Base-by-base conservation (phyloP, 2,888 invertebrate genomes). In the Epirrita christyi region DNA sequence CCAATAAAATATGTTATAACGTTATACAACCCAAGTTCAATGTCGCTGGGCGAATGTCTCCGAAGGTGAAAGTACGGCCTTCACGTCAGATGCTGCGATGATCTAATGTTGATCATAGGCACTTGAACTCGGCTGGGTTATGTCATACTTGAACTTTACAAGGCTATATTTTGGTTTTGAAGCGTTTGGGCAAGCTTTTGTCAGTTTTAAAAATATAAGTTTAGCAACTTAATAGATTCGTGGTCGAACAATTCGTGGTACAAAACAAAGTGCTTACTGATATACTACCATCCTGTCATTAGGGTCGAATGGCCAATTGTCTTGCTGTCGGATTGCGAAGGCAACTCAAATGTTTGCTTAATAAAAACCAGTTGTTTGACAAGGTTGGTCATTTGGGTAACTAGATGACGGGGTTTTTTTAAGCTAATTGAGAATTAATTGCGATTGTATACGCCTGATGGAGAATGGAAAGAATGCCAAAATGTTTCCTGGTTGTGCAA, bases 51-150 rank as follows among this genome's bases (percentile, higher is more conserved):
- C 78, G 71, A 73, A 75, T 77, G 78, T 80, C 80, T 71, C 72
- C 60, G 76, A 75, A 78, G 80, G 85, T 82, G 86, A 88, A 88
- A 88, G 88, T 81, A 64, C 69, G 73, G 71, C 72, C 74, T 73
- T 64, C 56, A 66, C 74, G 72, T 72, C 72, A 75, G 71, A 73
- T 68, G 68, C 72, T 73, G 76, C 63, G 59, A 64, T 69, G 64
- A 56, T 54, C 63, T 76, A 71, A 60, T 66, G 64, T 68, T 69
- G 38, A 43, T 55, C 68, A 63, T 66, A 69, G 69, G 51, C 59
- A 46, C 51, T 55, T 59, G 55, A 59, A 59, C 59, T 59, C 51
- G 32, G 45, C 32, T 34, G 10, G 45, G 44, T 54, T 59, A 43
- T 49, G 34, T 28, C 15, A 55, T 45, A 40, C 41, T 47, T 43